Percentiles rank a stretch among this genome's conserved stretches.
Conservation (phyloP, 2,797 vertebrate genomes). For the Arrhamphus sclerolepis region DNA sequence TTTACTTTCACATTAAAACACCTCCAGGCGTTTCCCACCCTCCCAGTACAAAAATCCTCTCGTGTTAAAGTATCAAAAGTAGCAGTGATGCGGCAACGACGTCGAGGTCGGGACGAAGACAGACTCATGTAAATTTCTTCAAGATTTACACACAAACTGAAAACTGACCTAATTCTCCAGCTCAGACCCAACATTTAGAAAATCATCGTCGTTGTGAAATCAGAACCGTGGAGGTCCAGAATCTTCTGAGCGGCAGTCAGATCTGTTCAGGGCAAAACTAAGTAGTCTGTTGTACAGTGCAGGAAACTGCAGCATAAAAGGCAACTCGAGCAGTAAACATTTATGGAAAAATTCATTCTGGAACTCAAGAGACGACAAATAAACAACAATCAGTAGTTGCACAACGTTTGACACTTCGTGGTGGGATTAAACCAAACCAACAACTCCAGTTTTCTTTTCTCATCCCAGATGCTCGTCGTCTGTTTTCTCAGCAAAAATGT, state of each 20-base stretch:
- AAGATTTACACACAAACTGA: constrained; percentile 24
- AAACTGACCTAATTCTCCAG: background rate
- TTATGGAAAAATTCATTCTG: constrained; percentile 6
- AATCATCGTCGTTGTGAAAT: no score
- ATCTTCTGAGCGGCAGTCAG: constrained; percentile 10
- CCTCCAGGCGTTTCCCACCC: constrained; percentile 40
- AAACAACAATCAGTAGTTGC: constrained; percentile 75
- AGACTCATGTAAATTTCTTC: constrained; percentile 3
- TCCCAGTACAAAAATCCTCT: constrained; percentile 40
- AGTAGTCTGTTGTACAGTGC: constrained; percentile 40
- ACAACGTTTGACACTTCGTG: constrained; percentile 13
- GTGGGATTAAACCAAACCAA: background rate
- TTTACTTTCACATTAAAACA: constrained; percentile 71
- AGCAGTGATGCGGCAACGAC: constrained; percentile 53
- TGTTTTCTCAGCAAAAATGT: no score
- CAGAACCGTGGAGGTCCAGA: no score
- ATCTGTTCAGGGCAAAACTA: constrained; percentile 5
- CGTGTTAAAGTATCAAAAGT: constrained; percentile 68
- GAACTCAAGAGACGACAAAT: constrained; percentile 12
- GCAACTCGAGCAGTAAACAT: constrained; percentile 23
- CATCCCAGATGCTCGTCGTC: background rate
- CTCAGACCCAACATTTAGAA: no score
- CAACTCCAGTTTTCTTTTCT: background rate
- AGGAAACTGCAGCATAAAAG: constrained; percentile 48
- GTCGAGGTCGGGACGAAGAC: constrained; percentile 14